Percentiles rank a stretch among this genome's conserved stretches.
Evolutionary conservation across 1,140 invertebrate genomes (phyloP).

Genomic region (Leptinotarsa texana): DNA sequence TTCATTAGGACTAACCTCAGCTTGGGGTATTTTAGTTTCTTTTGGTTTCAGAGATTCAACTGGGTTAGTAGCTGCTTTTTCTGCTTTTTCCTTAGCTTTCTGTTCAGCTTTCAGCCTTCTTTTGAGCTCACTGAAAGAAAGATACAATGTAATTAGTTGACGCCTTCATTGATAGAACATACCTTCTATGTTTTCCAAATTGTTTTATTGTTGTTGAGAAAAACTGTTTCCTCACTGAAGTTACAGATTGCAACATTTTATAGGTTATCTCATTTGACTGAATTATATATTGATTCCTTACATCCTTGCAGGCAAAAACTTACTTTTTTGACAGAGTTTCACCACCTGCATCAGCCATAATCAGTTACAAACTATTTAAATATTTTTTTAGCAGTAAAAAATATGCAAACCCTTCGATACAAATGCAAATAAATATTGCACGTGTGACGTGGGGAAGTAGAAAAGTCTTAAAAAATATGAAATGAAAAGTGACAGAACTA

Average conservation of each 20-base stretch:
- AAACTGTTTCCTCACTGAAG: slow-evolving; percentile 37
- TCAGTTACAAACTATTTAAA: no score
- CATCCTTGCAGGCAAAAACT: slow-evolving; percentile 52
- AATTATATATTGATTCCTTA: slow-evolving; percentile 1
- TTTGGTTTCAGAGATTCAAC: slow-evolving; percentile 53
- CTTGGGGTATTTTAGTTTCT: slow-evolving; percentile 65
- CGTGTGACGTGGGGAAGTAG: no score
- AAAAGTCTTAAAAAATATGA: no score
- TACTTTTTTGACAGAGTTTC: slow-evolving; percentile 62
- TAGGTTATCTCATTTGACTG: slow-evolving; percentile 27
- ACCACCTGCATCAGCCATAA: no score
- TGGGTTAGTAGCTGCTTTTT: slow-evolving; percentile 68
- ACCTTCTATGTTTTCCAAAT: slow-evolving; percentile 49
- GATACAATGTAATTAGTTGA: slow-evolving; percentile 41
- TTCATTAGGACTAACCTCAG: slow-evolving; percentile 92
- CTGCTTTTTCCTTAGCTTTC: slow-evolving; percentile 91
- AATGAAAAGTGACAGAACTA: no score
- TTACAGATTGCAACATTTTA: slow-evolving; percentile 51
- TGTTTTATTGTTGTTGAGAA: slow-evolving; percentile 30
- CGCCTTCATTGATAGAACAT: slow-evolving; percentile 31
- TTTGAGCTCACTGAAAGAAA: slow-evolving; percentile 75
- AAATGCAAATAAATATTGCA: no score
- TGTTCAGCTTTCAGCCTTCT: slow-evolving; percentile 87
- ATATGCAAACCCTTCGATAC: no score
- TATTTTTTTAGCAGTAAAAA: no score